These are phyloP conservation scores for Puffinus mauretanicus DNA, from an alignment of 2,113 vertebrate genomes.

Conservation along the genomic window DNA sequence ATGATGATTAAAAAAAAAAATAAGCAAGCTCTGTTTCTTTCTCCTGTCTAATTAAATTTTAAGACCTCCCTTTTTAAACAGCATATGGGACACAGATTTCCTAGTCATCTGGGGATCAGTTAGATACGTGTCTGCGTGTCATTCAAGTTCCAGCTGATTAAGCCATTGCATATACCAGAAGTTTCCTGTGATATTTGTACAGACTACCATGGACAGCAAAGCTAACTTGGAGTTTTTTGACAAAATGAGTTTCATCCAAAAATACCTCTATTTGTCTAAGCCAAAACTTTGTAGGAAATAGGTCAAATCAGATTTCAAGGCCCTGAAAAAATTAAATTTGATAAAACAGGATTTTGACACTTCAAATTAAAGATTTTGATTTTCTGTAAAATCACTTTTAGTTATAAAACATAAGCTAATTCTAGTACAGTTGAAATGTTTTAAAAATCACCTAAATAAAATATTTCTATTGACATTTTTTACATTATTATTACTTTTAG, in stretches of 20 bases:
- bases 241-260: background rate
- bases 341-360: background rate
- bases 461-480: background rate
- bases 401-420: background rate
- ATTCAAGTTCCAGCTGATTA: slow-evolving; percentile 34
- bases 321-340: background rate
- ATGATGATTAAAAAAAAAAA: background rate
- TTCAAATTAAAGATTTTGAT: background rate
- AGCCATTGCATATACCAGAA: background rate
- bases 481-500: background rate
- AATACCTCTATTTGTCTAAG: background rate
- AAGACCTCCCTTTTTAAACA: slow-evolving; percentile 8
- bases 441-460: background rate
- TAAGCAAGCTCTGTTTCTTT: background rate
- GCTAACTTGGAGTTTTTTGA: background rate
- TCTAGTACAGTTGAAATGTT: background rate
- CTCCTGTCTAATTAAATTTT: slow-evolving; percentile 43
- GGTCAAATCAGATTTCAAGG: background rate
- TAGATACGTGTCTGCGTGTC: background rate
- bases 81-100: slow-evolving; percentile 46
- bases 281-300: background rate
- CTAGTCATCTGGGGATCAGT: slow-evolving; percentile 33
- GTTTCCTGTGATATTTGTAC: slow-evolving; percentile 8
- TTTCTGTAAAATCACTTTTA: background rate
- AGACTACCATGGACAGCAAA: background rate